Evolutionary conservation across 2,888 invertebrate genomes (phyloP), one percentile per base, ranked within the genome.

Genomic region (Dolichomitus sp.): DNA sequence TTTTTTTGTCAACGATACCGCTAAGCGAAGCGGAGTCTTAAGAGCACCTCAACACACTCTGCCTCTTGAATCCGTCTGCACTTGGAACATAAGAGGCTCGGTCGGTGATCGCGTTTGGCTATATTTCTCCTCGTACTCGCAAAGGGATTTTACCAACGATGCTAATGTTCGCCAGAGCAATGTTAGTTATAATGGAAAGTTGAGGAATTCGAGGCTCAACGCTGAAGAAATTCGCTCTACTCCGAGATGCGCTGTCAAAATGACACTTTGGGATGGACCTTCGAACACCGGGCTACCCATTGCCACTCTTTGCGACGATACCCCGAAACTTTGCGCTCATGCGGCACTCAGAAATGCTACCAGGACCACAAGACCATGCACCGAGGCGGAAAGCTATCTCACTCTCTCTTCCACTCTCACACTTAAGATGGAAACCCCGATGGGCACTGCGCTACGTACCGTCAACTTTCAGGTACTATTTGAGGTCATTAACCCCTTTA

Each of bases 41-140:
- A 95, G 97, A 63, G 97, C 97, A 86, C 98, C 98, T 0, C 95
- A 97, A 68, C 98, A 98, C 94, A 97, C 98, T 63, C 94, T 98
- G 88, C 97, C 98, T 19, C 97, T 97, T 0, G 97, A 97, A 91
- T 97, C 98, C 76, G 97, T 97, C 59, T 98, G 98, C 94, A 97
- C 97, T 37, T 98, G 98, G 95, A 96, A 96, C 86, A 97, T 98
- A 92, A 96, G 96, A 91, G 98, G 98, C 37, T 95, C 96, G 85
- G 95, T 96, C 7, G 96, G 96, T 69, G 98, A 98, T 92, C 95
- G 97, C 83, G 96, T 98, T 77, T 98, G 98, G 98, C 95, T 98
- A 87, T 98, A 97, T 94, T 98, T 98, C 93, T 96, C 97, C 85
- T 97, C 97, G 85, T 98, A 97, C 94, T 97, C 96, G 87, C 97